These are phyloP conservation scores for Cactoblastis cactorum DNA, from an alignment of 2,888 invertebrate genomes.

Conservation along the genomic window DNA sequence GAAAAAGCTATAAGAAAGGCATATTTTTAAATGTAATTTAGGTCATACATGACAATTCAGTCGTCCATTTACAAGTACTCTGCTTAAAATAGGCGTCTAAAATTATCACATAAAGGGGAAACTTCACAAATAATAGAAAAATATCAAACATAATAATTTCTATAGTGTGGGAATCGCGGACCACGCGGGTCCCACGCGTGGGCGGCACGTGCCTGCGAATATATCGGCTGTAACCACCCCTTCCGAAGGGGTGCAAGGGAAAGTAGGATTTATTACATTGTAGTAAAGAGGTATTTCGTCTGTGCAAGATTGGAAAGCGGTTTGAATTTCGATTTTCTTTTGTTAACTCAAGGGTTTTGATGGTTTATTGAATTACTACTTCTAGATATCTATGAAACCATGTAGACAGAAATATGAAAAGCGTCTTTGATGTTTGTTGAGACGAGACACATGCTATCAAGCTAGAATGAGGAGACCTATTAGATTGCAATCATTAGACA, in stretches of 20 bases:
- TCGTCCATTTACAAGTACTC: too few species aligned
- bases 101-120: background rate
- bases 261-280: background rate
- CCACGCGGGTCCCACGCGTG: background rate
- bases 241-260: background rate
- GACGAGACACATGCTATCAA: too few species aligned
- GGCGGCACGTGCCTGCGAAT: slow-evolving; percentile 7
- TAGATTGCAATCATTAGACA: too few species aligned
- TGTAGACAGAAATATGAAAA: too few species aligned
- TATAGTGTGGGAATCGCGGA: slow-evolving; percentile 3
- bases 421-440: too few species aligned
- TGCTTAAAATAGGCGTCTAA: background rate
- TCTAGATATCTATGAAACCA: background rate
- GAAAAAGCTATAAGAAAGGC: too few species aligned
- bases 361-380: background rate
- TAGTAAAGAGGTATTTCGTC: background rate
- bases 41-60: too few species aligned
- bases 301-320: background rate
- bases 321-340: background rate
- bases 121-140: background rate
- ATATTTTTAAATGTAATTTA: too few species aligned
- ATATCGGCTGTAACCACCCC: background rate
- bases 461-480: too few species aligned
- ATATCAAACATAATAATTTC: background rate
- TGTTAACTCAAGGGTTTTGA: background rate